A percentile compares a stretch with the other conserved stretches of the same genome.
Evolutionary conservation across 2,113 vertebrate species (phyloP).

Genomic region (Alligator mississippiensis): DNA sequence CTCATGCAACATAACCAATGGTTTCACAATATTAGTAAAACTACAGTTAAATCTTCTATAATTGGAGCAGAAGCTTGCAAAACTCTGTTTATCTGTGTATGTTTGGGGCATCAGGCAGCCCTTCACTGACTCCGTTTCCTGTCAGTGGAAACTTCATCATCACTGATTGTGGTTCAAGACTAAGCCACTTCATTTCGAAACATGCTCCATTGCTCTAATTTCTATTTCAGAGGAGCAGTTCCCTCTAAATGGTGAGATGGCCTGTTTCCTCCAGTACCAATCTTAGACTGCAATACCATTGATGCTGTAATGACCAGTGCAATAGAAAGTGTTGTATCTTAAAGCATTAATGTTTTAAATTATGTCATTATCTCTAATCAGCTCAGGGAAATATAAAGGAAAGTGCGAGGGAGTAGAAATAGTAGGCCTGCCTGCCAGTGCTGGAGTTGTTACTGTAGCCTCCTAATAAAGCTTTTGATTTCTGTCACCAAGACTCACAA

Average conservation of each 20-base stretch:
- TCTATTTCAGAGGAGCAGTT: neutral
- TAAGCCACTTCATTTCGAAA: neutral
- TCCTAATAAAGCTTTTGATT: too few relatives aligned
- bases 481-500: too few relatives aligned
- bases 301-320: neutral
- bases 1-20: neutral
- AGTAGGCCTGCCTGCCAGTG: too few relatives aligned
- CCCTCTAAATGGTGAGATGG: neutral
- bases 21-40: neutral
- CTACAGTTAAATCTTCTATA: neutral
- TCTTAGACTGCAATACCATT: neutral
- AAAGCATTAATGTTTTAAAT: too few relatives aligned
- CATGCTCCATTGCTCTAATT: neutral
- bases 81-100: neutral
- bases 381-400: too few relatives aligned
- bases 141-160: neutral
- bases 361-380: too few relatives aligned
- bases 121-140: neutral
- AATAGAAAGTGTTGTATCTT: too few relatives aligned
- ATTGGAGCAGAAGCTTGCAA: neutral
- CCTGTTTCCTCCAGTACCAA: neutral
- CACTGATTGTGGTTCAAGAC: neutral
- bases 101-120: neutral
- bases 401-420: too few relatives aligned
- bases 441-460: too few relatives aligned